phyloP scores from a whole-genome alignment of 2,113 vertebrate species.

The Ceuthmochares aereus region DNA sequence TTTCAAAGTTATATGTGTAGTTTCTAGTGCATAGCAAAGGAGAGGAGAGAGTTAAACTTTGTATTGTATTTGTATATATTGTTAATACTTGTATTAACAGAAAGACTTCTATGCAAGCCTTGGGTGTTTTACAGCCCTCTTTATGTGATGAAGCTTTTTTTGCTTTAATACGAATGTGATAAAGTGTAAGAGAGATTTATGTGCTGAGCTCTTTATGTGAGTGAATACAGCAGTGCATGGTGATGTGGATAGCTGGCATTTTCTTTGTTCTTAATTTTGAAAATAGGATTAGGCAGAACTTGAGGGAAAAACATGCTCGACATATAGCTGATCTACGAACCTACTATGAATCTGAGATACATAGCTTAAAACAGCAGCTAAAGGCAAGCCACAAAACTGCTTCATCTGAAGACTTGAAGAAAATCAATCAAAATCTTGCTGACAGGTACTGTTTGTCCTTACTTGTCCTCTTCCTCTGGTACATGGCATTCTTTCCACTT shows the following conservation, averaged over 20 bases:
- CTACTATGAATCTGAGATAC: constrained; percentile 94
- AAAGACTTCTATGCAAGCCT: background rate
- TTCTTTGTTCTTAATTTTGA: background rate
- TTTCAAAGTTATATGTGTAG: background rate
- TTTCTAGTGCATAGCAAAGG: background rate
- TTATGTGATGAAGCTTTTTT: background rate
- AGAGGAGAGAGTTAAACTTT: background rate
- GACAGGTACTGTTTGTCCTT: constrained; percentile 79
- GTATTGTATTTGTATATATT: background rate
- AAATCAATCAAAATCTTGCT: constrained; percentile 83
- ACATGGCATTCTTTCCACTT: background rate
- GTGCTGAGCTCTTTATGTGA: background rate
- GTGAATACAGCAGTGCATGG: background rate
- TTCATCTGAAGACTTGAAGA: constrained; percentile 80
- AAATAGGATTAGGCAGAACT: constrained; percentile 88
- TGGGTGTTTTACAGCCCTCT: background rate
- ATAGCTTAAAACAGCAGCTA: constrained; percentile 85
- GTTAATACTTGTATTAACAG: background rate
- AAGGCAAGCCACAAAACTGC: constrained; percentile 77
- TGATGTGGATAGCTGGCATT: background rate
- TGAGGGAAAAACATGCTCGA: constrained; percentile 92
- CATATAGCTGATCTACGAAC: constrained; percentile 92
- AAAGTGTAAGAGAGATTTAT: background rate
- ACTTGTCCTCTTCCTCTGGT: background rate
- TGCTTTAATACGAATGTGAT: background rate